Conservation (phyloP, 2,888 invertebrate genomes). For the Ormyrus thymus region DNA sequence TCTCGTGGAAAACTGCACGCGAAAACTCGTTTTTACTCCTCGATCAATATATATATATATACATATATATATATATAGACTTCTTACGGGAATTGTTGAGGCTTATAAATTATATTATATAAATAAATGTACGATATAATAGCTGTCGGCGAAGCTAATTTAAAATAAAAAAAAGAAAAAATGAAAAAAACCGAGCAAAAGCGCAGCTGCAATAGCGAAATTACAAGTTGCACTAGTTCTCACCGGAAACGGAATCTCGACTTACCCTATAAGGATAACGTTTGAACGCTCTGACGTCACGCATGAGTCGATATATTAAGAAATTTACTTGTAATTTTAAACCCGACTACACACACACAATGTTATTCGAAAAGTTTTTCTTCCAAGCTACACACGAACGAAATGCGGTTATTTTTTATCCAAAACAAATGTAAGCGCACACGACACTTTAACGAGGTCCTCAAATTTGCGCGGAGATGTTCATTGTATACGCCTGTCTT, state of each 20-base stretch:
- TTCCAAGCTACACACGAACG: constrained; percentile 12
- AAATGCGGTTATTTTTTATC: constrained; percentile 31
- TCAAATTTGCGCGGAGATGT: constrained; percentile 23
- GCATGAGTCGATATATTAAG: constrained; percentile 38
- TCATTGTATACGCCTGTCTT: constrained; percentile 1
- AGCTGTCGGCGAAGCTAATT: constrained; percentile 40
- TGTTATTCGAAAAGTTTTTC: constrained; percentile 49
- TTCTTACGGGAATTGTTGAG: constrained; percentile 70
- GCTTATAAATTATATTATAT: constrained; percentile 66
- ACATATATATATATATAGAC: constrained; percentile 58
- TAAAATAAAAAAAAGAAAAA: constrained; percentile 37
- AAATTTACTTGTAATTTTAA: not conserved
- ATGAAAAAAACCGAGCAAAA: constrained; percentile 25
- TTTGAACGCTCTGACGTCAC: constrained; percentile 27
- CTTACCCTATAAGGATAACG: constrained; percentile 25
- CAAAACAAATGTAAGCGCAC: constrained; percentile 44
- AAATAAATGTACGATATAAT: constrained; percentile 57
- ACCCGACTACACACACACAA: not conserved
- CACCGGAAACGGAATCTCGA: constrained; percentile 12
- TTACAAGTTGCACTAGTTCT: constrained; percentile 54
- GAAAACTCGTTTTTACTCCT: constrained; percentile 26
- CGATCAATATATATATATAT: constrained; percentile 17
- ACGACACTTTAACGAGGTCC: constrained; percentile 16
- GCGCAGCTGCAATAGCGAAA: constrained; percentile 51
- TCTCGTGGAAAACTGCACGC: not conserved